Base-by-base conservation (phyloP, 2,797 vertebrate species). In the Sarcophilus harrisii region DNA sequence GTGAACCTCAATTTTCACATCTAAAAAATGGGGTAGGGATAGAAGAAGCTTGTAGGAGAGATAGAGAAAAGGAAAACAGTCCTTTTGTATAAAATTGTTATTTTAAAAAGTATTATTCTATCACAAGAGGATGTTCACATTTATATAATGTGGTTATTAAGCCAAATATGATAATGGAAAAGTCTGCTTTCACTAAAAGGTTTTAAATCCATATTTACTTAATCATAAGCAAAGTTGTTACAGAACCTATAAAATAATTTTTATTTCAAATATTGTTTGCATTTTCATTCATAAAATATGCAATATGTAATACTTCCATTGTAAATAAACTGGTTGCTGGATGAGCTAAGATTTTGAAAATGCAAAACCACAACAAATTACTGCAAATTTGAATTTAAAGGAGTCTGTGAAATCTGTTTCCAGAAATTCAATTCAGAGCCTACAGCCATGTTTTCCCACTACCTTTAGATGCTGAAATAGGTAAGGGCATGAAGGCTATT, bases 191-290 rank as follows among this genome's bases (percentile, higher is more conserved):
- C 94, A 96, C 94, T 92, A 96, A 96, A 49, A 97, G 32, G 4
- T 89, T 96, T 93, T 96, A 95, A 95, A 93, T 91, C 3, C 5
- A 95, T 58, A 97, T 90, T 97, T 95, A 92, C 58, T 95, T 94
- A 97, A 95, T 95, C 38, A 96, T 16, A 94, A 38, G 95, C 90
- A 94, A 91, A 95, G 87, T 5, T 93, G 95, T 92, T 94, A 94
- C 73, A 87, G 73, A 87, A 87, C 18, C 90, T 93, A 87, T 57
- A 93, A 54, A 92, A 91, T 95, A 94, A 94, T 54, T 93, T 0
- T 91, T 52, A 91, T 49, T 73, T 5, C 62, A 93, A 30, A 14
- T 57, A n/a, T 96, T 92, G 29, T 89, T 96, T 91, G 13, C 38
- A 90, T 90, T 96, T 97, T 96, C 58, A 93, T 60, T 96, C 94